Conservation (phyloP, 2,797 vertebrate species). For the Anabacerthia variegaticeps region DNA sequence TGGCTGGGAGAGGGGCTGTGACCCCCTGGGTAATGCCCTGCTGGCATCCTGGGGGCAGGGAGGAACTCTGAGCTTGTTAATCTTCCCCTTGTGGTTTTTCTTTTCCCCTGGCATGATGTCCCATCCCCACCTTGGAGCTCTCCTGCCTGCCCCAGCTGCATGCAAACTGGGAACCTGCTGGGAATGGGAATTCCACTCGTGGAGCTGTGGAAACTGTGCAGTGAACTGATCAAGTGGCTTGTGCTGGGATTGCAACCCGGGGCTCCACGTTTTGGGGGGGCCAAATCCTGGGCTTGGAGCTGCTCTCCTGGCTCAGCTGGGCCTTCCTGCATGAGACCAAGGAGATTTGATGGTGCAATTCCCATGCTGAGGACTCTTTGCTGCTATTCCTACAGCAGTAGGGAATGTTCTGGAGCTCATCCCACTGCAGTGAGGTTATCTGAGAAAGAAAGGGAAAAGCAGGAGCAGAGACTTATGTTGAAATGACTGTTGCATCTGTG, state of each 20-base stretch:
- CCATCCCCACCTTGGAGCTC: background rate
- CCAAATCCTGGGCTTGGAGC: background rate
- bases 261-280: rapidly evolving
- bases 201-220: background rate
- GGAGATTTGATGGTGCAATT: background rate
- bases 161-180: background rate
- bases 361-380: rapidly evolving
- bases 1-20: background rate
- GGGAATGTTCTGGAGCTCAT: background rate
- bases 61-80: background rate
- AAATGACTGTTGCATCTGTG: background rate
- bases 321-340: background rate
- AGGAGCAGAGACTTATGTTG: background rate
- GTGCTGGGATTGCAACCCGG: background rate
- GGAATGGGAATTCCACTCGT: background rate
- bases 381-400: background rate
- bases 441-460: background rate
- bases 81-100: background rate
- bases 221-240: background rate
- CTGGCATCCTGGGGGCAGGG: background rate
- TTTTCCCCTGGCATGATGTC: background rate
- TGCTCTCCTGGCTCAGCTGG: background rate
- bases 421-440: background rate
- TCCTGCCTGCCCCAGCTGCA: background rate
- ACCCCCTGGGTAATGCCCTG: background rate